Conservation (phyloP, 2,113 vertebrate species). For the Corythoichthys haematopterus region DNA sequence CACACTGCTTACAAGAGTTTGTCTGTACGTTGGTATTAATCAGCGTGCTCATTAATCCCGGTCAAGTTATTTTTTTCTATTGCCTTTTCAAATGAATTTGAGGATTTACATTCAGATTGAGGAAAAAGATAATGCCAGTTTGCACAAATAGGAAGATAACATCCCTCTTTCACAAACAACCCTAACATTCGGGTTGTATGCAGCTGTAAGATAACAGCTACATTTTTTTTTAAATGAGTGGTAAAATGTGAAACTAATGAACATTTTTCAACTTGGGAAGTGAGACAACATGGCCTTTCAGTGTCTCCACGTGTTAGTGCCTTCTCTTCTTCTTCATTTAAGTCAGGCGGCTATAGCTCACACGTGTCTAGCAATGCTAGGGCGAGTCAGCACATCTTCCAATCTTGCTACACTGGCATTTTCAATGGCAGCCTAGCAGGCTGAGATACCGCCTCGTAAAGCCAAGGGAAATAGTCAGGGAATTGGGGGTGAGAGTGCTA, state of each 20-base stretch:
- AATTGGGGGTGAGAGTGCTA: constrained; percentile 19
- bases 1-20: background rate
- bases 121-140: background rate
- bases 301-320: constrained; percentile 44
- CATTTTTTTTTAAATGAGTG: background rate
- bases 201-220: background rate
- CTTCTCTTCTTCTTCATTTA: constrained; percentile 42
- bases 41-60: background rate
- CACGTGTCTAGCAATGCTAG: constrained; percentile 68
- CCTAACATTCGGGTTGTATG: background rate
- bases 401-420: constrained; percentile 74
- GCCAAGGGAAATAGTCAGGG: constrained; percentile 47
- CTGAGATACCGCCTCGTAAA: constrained; percentile 65
- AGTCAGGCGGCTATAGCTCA: constrained; percentile 77
- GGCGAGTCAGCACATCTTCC: constrained; percentile 75
- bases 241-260: background rate
- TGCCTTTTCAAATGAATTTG: background rate
- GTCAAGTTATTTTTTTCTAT: background rate
- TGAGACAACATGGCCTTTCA: constrained; percentile 40
- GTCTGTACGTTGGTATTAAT: background rate
- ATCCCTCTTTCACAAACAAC: background rate
- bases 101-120: background rate
- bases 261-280: constrained; percentile 7
- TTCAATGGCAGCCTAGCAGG: constrained; percentile 72
- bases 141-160: background rate